A percentile compares a stretch with the other conserved stretches of the same genome.
Conservation (phyloP, 2,888 invertebrate species). For the Harmothoe impar region DNA sequence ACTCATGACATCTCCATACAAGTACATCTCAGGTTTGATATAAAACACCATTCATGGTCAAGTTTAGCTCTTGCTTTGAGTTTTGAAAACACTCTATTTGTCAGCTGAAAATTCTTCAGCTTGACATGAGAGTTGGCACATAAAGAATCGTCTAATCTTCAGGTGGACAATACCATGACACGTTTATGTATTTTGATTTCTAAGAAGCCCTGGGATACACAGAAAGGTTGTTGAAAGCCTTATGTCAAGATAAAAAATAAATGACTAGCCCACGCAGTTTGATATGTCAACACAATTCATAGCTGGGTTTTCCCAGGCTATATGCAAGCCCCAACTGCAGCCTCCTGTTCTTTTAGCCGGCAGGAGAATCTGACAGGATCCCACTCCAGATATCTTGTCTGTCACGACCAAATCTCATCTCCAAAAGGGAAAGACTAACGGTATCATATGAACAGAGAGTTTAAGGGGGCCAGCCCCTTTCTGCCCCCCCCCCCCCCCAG, state of each 20-base stretch:
- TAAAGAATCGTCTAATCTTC: neutral
- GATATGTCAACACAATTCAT: neutral
- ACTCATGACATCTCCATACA: too few relatives aligned
- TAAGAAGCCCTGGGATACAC: neutral
- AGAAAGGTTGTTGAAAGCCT: constrained; percentile 11
- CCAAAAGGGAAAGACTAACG: constrained; percentile 34
- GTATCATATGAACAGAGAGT: neutral
- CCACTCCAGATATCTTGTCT: neutral
- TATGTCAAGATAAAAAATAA: neutral
- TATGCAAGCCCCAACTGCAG: neutral
- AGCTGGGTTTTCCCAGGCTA: neutral
- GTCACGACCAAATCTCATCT: constrained; percentile 26
- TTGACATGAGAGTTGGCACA: neutral
- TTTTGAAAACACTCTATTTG: constrained; percentile 18
- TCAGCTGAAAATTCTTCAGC: neutral
- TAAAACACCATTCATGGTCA: constrained; percentile 2
- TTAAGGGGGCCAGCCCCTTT: constrained; percentile 10
- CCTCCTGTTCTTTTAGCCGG: neutral
- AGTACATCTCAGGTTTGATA: neutral
- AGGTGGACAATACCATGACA: constrained; percentile 22
- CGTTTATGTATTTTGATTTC: constrained; percentile 29
- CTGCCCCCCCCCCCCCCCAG: neutral
- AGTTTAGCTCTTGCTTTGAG: constrained; percentile 14
- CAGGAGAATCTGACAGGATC: neutral
- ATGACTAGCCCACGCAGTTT: too few relatives aligned